Evolutionary conservation across 2,888 invertebrate species (phyloP).

Genomic region (Thereva nobilitata): DNA sequence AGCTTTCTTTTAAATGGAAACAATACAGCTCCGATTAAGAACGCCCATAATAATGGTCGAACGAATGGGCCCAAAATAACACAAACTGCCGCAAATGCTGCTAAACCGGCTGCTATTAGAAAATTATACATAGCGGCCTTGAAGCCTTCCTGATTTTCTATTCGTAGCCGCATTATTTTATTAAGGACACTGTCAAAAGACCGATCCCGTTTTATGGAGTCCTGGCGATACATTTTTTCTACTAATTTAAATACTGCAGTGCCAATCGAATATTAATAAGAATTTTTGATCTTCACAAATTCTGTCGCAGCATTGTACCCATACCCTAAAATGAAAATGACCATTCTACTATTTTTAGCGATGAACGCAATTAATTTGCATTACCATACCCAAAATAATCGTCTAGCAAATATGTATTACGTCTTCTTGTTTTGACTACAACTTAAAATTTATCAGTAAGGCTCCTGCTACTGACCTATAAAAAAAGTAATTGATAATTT

Average conservation of each 20-base stretch:
- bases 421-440: too few species aligned
- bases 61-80: constrained; percentile 89
- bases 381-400: too few species aligned
- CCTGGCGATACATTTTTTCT: constrained; percentile 52
- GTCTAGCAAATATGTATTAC: too few species aligned
- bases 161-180: constrained; percentile 51
- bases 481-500: too few species aligned
- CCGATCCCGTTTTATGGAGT: constrained; percentile 53
- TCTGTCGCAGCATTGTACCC: too few species aligned
- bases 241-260: constrained; percentile 15
- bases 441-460: too few species aligned
- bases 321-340: too few species aligned
- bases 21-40: constrained; percentile 94
- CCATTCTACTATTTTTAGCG: too few species aligned
- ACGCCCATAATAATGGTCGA: constrained; percentile 92
- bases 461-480: too few species aligned
- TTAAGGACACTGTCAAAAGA: constrained; percentile 57
- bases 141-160: constrained; percentile 56
- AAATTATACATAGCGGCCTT: constrained; percentile 58
- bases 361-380: too few species aligned
- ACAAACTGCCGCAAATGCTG: constrained; percentile 67
- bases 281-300: not conserved
- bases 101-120: constrained; percentile 54
- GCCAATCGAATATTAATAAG: not conserved
- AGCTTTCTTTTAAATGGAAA: constrained; percentile 90